Evolutionary conservation across 1,140 invertebrate species (phyloP), one percentile per base, ranked within the genome.

Genomic region (Whitmania pigra): DNA sequence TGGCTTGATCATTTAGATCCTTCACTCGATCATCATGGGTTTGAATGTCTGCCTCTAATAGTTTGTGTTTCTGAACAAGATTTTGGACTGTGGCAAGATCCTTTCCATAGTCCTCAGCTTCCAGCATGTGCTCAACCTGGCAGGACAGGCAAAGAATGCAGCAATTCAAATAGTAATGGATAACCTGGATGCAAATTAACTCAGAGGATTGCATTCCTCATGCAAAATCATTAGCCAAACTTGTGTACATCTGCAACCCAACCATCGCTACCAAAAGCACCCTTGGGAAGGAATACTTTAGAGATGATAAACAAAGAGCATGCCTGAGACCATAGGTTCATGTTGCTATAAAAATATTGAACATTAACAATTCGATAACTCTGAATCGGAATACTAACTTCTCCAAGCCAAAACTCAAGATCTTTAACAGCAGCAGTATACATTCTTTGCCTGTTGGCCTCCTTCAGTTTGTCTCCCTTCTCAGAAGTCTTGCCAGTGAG

Each of bases 381-480:
- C 1, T 49, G 43, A 49, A 49, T 49, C 43, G 13, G 15, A 17
- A 49, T 17, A 72, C 76, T 68, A 66, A 97, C 93, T 87, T 99
- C 96, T 75, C 94, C 95, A 40, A 99, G 87, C 97, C 97, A 99
- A 83, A 99, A 99, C 84, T 99, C 97, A 74, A 99, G 88, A 86
- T 99, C 97, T 82, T 99, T 99, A 49, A 99, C 94, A 49, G 94
- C 95, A 73, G 97, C 97, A 83, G 99, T 98, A 84, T 97, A 99
- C 0, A 93, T 96, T 69, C 95, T 87, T 81, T 99, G 96, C 79
- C 97, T 94, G 80, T 97, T 98, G 6, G 97, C 97, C 82, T 99
- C 96, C 80, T 99, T 98, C 74, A 99, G 84, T 83, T 97, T 95
- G 78, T 96, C 86, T 20, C 91, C 94, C 83, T 99, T 99, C 81